Percentiles rank a stretch among this genome's conserved stretches.
Conservation (phyloP, 2,113 vertebrate species). For the Zeus faber region DNA sequence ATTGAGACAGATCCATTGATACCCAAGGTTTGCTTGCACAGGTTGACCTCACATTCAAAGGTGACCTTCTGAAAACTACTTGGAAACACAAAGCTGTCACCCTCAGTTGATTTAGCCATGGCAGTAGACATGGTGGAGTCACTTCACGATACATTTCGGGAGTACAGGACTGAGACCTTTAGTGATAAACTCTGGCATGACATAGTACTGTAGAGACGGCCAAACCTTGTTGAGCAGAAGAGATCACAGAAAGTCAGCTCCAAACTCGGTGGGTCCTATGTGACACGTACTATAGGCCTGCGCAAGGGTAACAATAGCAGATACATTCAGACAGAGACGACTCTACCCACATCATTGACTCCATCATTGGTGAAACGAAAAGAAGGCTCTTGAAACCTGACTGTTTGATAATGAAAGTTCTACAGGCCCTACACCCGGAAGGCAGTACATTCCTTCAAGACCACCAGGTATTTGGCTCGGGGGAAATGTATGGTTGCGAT, state of each 20-base stretch:
- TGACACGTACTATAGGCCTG: constrained; percentile 14
- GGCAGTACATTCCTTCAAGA: constrained; percentile 11
- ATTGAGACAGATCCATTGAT: constrained; percentile 4
- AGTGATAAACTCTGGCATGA: constrained; percentile 16
- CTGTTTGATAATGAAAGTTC: constrained; percentile 15
- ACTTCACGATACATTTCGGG: constrained; percentile 12
- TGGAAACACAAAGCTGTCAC: constrained; percentile 4
- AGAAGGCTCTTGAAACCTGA: constrained; percentile 14
- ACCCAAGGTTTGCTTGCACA: constrained; percentile 12
- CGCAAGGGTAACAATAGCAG: constrained; percentile 13
- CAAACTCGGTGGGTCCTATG: constrained; percentile 17
- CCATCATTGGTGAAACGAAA: constrained; percentile 6
- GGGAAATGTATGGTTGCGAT: constrained; percentile 4
- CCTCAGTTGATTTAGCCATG: constrained; percentile 17
- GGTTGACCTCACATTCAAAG: constrained; percentile 18
- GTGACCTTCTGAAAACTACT: constrained; percentile 10
- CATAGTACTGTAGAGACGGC: constrained; percentile 15
- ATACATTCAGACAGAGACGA: constrained; percentile 11
- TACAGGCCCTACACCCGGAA: constrained; percentile 11
- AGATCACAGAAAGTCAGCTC: constrained; percentile 15
- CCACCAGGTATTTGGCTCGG: neutral
- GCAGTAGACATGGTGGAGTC: constrained; percentile 11
- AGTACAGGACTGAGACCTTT: constrained; percentile 18
- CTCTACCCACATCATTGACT: constrained; percentile 18
- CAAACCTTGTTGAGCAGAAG: constrained; percentile 8